These are phyloP conservation scores for Atherinomorus stipes DNA, from an alignment of 2,113 vertebrate genomes.

Conservation along the genomic window DNA sequence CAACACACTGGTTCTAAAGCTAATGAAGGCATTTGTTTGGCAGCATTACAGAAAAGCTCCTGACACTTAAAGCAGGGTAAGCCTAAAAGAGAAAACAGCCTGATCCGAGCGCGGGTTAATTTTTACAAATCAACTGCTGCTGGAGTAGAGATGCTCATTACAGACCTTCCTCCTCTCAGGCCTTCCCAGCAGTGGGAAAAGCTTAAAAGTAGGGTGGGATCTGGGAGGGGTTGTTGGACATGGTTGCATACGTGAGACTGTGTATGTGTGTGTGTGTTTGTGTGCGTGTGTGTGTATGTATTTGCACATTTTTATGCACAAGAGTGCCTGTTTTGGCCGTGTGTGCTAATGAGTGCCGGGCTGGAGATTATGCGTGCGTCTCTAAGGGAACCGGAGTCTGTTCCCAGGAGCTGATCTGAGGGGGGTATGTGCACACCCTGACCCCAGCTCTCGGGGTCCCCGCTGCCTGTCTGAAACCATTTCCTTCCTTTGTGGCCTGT, in stretches of 20 bases:
- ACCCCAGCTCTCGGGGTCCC: constrained; percentile 72
- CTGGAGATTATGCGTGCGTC: constrained; percentile 73
- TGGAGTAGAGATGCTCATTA: background rate
- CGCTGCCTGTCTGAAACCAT: constrained; percentile 71
- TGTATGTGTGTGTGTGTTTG: constrained; percentile 12
- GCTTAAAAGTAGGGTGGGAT: background rate
- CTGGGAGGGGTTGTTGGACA: constrained; percentile 8
- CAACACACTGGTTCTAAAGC: background rate
- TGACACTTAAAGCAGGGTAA: background rate
- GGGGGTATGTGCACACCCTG: constrained; percentile 68
- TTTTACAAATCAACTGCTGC: background rate
- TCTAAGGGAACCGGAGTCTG: constrained; percentile 71
- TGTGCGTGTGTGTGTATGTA: constrained; percentile 19
- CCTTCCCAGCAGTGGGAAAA: constrained; percentile 1
- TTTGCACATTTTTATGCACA: constrained; percentile 43
- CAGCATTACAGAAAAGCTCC: background rate
- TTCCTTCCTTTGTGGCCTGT: constrained; percentile 69
- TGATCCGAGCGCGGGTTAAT: too few species aligned
- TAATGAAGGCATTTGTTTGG: background rate
- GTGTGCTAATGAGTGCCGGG: constrained; percentile 71
- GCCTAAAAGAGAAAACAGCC: background rate
- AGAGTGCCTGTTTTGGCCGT: constrained; percentile 47
- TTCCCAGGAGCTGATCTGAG: constrained; percentile 74
- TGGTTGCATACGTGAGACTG: background rate
- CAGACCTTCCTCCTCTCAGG: background rate